Evolutionary conservation across 35 echinoderm and acorn worm genomes (phyloP).

Genomic region (Hemicentrotus pulcherrimus): DNA sequence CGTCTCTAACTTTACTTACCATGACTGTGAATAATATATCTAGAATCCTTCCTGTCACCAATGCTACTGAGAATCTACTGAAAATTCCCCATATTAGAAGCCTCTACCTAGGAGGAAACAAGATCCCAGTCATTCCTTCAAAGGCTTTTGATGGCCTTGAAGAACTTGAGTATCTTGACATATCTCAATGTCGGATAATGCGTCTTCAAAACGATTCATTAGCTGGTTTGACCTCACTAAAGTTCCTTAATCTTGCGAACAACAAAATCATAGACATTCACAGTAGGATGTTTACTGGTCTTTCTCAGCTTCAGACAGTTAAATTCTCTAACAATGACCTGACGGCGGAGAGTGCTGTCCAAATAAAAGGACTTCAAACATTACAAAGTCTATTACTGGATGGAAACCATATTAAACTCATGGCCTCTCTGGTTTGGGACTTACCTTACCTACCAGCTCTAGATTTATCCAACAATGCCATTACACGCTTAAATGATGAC

Average conservation of each 20-base stretch:
- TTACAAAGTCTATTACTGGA: background rate
- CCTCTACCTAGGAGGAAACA: background rate
- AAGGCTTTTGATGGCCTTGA: constrained; percentile 6
- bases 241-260: background rate
- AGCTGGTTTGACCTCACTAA: background rate
- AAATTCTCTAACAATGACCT: background rate
- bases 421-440: background rate
- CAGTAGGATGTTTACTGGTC: background rate
- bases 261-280: background rate
- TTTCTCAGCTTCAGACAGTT: background rate
- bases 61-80: background rate
- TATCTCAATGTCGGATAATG: background rate
- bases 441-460: background rate
- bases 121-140: background rate
- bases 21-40: background rate
- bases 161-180: background rate
- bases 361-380: background rate
- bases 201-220: background rate
- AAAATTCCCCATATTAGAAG: background rate
- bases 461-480: background rate
- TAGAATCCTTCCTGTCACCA: background rate
- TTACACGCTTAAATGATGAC: background rate
- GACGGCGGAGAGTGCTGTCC: background rate
- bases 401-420: background rate
- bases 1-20: background rate